Base-by-base conservation (phyloP, 2,113 vertebrate species). In the Megaleporinus macrocephalus region DNA sequence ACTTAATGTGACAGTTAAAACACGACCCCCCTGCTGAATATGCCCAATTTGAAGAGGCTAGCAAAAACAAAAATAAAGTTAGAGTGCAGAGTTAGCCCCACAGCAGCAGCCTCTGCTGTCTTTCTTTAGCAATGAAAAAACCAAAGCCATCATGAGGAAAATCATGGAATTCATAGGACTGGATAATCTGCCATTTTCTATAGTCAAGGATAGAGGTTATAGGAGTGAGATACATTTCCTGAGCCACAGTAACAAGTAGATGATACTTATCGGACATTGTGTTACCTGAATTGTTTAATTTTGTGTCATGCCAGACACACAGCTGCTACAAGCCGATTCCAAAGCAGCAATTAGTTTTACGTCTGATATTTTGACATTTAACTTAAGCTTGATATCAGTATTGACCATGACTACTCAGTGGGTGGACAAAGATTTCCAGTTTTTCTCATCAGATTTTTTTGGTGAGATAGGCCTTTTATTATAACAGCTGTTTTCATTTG, bases 371-470 rank as follows among this genome's bases (percentile, higher is more conserved):
- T 75, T 29, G 55, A 44, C n/a, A 41, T 61, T 55, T n/a, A 47
- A 80, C 14, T 1, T 73, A 27, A 72, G 68, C 66, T 36, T 57
- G n/a, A 71, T 79, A 30, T 71, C 78, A 79, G 16, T 41, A 29
- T 44, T 61, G 57, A 61, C 9, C 24, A 20, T n/a, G 24, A 24
- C 57, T 61, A 22, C 57, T 61, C 57, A 61, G 57, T 71, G 26
- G 30, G 22, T 36, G 49, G 51, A 36, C 29, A 29, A 70, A 33
- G 12, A 41, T 24, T 57, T 59, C 13, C 22, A 71, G 29, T 53
- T 53, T n/a, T n/a, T n/a, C n/a, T n/a, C n/a, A n/a, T n/a, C n/a
- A n/a, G n/a, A n/a, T n/a, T n/a, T n/a, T n/a, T n/a, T n/a, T n/a
- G n/a, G n/a, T n/a, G n/a, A n/a, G n/a, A n/a, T n/a, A n/a, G n/a